phyloP scores from a whole-genome alignment of 2,888 invertebrate genomes.

The Euzophera pinguis region DNA sequence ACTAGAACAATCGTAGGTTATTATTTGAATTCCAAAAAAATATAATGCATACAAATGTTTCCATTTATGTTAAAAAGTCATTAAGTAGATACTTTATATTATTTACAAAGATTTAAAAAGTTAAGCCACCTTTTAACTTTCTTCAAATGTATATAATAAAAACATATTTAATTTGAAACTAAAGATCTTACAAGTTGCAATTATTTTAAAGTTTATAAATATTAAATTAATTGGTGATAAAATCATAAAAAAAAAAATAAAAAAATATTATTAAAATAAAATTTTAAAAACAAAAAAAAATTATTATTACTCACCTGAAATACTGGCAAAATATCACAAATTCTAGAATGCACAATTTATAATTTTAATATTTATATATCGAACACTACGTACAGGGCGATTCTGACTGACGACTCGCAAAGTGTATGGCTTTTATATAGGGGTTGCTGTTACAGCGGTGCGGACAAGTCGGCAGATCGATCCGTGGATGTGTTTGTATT shows the following conservation, averaged over 20 bases:
- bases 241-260: background rate
- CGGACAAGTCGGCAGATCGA: constrained; percentile 10
- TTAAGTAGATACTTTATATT: no score
- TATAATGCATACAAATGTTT: no score
- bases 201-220: no score
- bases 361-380: background rate
- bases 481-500: background rate
- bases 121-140: no score
- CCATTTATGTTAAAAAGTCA: no score
- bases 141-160: no score
- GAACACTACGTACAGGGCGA: constrained; percentile 5
- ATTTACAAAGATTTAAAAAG: no score
- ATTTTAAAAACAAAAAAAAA: constrained; percentile 6
- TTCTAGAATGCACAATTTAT: background rate
- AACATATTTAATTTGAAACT: no score
- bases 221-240: no score
- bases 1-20: no score
- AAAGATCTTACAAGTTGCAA: no score
- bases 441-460: constrained; percentile 10
- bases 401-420: constrained; percentile 1
- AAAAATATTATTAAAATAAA: background rate
- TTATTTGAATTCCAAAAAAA: no score
- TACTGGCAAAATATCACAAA: constrained; percentile 2
- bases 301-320: constrained; percentile 15
- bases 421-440: constrained; percentile 17